Evolutionary conservation across 2,797 vertebrate genomes (phyloP).

Genomic region (Limosa lapponica): DNA sequence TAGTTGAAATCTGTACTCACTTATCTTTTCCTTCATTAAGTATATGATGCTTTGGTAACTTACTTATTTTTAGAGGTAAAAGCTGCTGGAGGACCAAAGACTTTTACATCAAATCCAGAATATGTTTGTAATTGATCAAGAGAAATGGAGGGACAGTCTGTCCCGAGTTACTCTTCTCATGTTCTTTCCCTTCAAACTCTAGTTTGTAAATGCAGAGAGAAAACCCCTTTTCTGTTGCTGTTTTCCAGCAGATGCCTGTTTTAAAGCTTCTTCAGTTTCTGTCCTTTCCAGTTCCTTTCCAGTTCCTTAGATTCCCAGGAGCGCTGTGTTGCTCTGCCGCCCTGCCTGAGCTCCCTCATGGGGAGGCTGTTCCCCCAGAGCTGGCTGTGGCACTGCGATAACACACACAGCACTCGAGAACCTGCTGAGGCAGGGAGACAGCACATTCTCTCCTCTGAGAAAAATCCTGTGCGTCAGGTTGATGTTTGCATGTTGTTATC

Average conservation of each 20-base stretch:
- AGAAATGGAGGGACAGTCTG: not conserved
- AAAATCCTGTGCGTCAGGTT: not conserved
- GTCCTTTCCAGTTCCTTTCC: not conserved
- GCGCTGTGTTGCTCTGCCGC: not conserved
- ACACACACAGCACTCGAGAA: not conserved
- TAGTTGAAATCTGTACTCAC: not conserved
- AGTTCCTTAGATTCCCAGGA: not conserved
- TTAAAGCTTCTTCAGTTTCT: not conserved
- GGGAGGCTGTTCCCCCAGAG: not conserved
- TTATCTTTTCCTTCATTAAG: not conserved
- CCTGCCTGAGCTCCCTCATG: not conserved
- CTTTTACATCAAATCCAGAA: not conserved
- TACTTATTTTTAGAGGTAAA: not conserved
- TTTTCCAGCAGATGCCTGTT: not conserved
- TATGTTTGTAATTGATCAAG: not conserved
- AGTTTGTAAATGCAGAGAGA: not conserved
- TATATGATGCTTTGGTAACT: not conserved
- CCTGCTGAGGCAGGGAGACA: not conserved
- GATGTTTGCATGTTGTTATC: not conserved
- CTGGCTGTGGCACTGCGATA: not conserved
- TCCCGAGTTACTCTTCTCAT: not conserved
- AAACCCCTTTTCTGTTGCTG: not conserved
- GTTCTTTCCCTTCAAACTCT: not conserved
- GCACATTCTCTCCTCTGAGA: not conserved
- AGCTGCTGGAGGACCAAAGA: not conserved